phyloP scores from a whole-genome alignment of 2,797 vertebrate species.

The Microctenopoma stevenorrisi region DNA sequence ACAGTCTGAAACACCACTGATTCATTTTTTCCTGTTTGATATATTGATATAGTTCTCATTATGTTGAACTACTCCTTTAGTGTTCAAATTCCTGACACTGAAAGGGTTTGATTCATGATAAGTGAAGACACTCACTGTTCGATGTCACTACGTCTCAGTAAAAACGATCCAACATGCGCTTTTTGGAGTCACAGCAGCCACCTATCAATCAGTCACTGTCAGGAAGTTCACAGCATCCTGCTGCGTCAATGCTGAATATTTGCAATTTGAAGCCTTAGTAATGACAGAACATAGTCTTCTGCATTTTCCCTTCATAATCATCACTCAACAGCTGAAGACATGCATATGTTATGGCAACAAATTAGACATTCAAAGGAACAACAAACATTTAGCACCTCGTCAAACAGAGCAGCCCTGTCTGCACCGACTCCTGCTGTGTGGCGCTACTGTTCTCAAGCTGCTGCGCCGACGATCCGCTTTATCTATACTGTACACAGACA shows the following conservation, averaged over 20 bases:
- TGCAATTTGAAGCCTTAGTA: slow-evolving; percentile 52
- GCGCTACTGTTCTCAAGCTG: slow-evolving; percentile 69
- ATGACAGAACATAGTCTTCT: slow-evolving; percentile 58
- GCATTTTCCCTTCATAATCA: slow-evolving; percentile 58
- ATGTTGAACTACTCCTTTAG: neutral
- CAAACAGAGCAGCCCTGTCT: slow-evolving; percentile 75
- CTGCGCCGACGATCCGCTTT: slow-evolving; percentile 59
- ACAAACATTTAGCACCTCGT: slow-evolving; percentile 79
- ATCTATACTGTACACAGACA: slow-evolving; percentile 44
- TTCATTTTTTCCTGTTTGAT: neutral
- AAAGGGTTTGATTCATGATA: slow-evolving; percentile 13
- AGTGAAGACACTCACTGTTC: slow-evolving; percentile 42
- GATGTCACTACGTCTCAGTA: slow-evolving; percentile 23
- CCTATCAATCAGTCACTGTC: slow-evolving; percentile 62
- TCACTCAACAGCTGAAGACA: slow-evolving; percentile 69
- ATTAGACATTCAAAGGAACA: slow-evolving; percentile 75
- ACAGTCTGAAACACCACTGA: neutral
- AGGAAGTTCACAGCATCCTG: slow-evolving; percentile 42
- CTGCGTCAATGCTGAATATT: slow-evolving; percentile 46
- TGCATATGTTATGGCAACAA: slow-evolving; percentile 75
- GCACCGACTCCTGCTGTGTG: slow-evolving; percentile 67
- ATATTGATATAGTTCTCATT: neutral
- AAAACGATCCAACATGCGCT: slow-evolving; percentile 19
- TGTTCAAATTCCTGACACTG: neutral
- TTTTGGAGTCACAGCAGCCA: slow-evolving; percentile 31